These are phyloP conservation scores for Tachycineta bicolor DNA, from an alignment of 2,113 vertebrate species.

Conservation along the genomic window DNA sequence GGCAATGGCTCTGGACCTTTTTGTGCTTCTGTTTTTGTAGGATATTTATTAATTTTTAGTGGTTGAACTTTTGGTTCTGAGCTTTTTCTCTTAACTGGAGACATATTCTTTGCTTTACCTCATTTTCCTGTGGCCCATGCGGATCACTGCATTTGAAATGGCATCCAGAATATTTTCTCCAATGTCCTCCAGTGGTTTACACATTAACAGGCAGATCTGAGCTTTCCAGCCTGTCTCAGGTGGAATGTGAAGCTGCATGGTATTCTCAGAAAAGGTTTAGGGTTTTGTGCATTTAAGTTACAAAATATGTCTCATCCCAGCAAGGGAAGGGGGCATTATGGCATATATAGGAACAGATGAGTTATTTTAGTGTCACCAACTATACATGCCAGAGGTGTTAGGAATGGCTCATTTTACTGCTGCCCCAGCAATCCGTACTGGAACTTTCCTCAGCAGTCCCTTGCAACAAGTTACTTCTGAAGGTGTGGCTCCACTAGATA, in stretches of 20 bases:
- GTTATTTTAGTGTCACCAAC: neutral
- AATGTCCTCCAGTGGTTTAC: neutral
- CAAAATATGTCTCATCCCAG: neutral
- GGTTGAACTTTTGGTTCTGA: neutral
- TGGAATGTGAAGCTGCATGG: neutral
- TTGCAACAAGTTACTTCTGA: neutral
- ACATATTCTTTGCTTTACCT: neutral
- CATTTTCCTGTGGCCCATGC: neutral
- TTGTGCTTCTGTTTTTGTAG: neutral
- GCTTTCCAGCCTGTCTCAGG: neutral
- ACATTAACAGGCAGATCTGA: neutral
- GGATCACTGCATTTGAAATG: neutral
- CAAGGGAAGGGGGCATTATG: neutral
- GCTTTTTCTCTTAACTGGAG: neutral
- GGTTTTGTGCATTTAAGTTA: neutral
- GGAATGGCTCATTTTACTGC: neutral
- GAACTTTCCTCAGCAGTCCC: neutral
- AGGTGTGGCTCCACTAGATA: neutral
- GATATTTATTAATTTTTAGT: neutral
- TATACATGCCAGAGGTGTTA: neutral
- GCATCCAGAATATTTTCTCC: neutral
- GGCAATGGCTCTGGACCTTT: neutral
- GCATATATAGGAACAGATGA: neutral
- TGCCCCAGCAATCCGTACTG: neutral
- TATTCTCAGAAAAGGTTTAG: neutral